Base-by-base conservation (phyloP, 2,797 vertebrate genomes). In the Chloroceryle amazona region DNA sequence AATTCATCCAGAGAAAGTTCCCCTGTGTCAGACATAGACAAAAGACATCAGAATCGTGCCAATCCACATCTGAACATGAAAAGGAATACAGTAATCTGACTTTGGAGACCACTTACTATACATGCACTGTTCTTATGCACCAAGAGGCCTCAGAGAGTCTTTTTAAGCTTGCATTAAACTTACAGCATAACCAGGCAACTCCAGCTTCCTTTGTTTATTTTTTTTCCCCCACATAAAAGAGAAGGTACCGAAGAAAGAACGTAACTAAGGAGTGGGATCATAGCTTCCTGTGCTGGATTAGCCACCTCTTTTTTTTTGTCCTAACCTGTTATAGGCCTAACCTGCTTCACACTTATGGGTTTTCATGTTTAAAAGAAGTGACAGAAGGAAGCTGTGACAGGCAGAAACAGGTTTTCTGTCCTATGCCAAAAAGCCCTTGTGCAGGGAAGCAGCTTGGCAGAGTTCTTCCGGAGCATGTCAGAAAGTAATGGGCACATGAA, bases 1-100 rank as follows among this genome's bases (percentile, higher is more conserved):
- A 99, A 99, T 97, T 99, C 99, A 28, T 99, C 98, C 97, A 99
- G 91, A 20, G 99, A 99, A 21, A 99, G 98, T 90, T 99, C 99
- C 33, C 99, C 99, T 99, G 96, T 78, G 51, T 78, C 60, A 92
- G 51, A 91, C 42, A 70, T 23, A 92, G 76, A 86, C 28, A 89
- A 73, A 90, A 41, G 33, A 54, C 39, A 49, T 81, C 35, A 54
- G 55, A 57, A 35, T 70, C n/a, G 29, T 10, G 13, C 25, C 52
- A 12, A 35, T 47, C 51, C 58, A 72, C 42, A 31, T 44, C 21
- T 39, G 73, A 57, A 55, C 37, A 75, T 29, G 19, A 51, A 87
- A 86, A 92, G 23, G 20, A 76, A 47, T n/a, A 15, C 21, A 51
- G 44, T 25, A 60, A 70, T 66, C 54, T 29, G 39, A 33, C 23